A percentile compares a stretch with the other conserved stretches of the same genome.
phyloP scores from a whole-genome alignment of 1,140 invertebrate species.

The Meloidogyne hapla region DNA sequence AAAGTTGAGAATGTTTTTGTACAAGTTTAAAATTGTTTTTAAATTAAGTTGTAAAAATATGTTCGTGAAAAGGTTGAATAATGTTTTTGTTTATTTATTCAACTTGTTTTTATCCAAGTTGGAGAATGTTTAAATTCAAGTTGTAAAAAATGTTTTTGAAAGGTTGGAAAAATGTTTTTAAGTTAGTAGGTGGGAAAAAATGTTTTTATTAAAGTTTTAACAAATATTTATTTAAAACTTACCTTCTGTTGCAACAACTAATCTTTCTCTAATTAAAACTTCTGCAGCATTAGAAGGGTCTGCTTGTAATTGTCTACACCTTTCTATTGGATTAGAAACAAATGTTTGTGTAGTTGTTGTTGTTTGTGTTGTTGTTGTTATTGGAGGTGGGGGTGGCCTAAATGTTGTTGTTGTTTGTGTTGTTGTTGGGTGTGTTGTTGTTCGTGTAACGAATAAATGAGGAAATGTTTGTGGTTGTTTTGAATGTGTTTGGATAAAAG shows the following conservation, averaged over 20 bases:
- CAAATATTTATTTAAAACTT: not conserved
- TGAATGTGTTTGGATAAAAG: not conserved
- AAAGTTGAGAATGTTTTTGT: not conserved
- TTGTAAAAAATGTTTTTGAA: no score
- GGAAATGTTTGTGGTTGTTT: not conserved
- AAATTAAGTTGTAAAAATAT: no score
- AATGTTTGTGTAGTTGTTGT: constrained; percentile 14
- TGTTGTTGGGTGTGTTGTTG: constrained; percentile 17
- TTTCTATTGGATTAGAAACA: constrained; percentile 32
- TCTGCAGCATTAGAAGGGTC: constrained; percentile 57
- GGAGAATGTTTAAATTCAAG: no score
- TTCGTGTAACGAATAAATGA: not conserved
- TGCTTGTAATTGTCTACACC: constrained; percentile 59
- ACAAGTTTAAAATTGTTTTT: no score
- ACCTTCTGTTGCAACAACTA: constrained; percentile 57
- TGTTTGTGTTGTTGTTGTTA: constrained; percentile 17
- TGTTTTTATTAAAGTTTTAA: no score
- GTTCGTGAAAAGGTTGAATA: no score
- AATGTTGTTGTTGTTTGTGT: constrained; percentile 12
- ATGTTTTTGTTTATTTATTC: no score
- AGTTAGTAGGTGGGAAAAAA: no score
- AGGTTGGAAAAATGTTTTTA: no score
- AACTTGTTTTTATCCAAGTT: no score
- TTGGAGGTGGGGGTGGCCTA: constrained; percentile 20
- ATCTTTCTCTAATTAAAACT: constrained; percentile 54